Conservation (phyloP, 2,113 vertebrate species). For the Sterna hirundo region DNA sequence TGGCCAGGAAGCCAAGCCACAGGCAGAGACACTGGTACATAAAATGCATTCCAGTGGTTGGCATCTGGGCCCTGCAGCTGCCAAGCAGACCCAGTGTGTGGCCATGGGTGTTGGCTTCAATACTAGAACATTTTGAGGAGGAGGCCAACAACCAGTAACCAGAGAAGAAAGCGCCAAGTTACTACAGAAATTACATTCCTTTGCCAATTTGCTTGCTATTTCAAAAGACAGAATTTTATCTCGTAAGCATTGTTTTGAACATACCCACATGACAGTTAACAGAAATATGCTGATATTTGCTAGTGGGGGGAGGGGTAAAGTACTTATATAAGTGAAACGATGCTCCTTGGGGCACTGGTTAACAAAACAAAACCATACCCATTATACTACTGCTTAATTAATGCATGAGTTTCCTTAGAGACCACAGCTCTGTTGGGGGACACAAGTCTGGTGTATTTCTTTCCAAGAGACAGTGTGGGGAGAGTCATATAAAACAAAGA, state of each 20-base stretch:
- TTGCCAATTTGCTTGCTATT: conserved; percentile 38
- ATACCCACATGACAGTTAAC: conserved; percentile 13
- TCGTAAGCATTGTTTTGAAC: conserved; percentile 29
- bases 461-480: conserved; percentile 11
- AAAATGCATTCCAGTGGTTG: conserved; percentile 78
- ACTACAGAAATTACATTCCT: conserved; percentile 23
- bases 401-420: conserved; percentile 49
- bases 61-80: conserved; percentile 70
- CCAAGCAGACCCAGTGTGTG: conserved; percentile 72
- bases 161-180: conserved; percentile 39
- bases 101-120: conserved; percentile 61
- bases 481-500: conserved; percentile 42
- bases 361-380: conserved; percentile 49
- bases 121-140: conserved; percentile 64
- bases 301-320: not conserved
- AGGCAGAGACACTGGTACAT: conserved; percentile 57
- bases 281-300: conserved; percentile 44
- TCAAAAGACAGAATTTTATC: conserved; percentile 54
- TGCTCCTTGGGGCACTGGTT: conserved; percentile 43
- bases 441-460: conserved; percentile 48
- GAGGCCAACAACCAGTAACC: conserved; percentile 40
- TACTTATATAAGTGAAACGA: conserved; percentile 22
- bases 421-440: conserved; percentile 59
- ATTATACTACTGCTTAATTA: conserved; percentile 56
- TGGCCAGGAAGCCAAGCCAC: conserved; percentile 57